Percentiles rank a stretch among this genome's conserved stretches.
Conservation (phyloP, 2,113 vertebrate genomes). For the Stictonetta naevosa region DNA sequence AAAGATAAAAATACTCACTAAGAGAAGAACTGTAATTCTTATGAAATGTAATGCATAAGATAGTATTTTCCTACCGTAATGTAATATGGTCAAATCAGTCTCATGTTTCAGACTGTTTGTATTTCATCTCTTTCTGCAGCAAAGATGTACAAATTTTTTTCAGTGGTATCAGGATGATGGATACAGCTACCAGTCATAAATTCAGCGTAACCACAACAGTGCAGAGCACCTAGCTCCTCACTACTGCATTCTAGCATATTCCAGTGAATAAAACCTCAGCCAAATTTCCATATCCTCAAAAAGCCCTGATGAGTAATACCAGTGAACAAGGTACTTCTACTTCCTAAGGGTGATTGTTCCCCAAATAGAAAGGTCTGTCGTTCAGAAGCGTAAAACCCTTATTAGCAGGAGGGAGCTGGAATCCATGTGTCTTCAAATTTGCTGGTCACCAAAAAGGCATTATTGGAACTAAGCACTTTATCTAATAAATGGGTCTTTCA, state of each 20-base stretch:
- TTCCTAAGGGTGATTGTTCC: neutral
- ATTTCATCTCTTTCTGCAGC: neutral
- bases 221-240: neutral
- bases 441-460: neutral
- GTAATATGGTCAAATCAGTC: neutral
- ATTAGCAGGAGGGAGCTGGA: neutral
- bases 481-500: neutral
- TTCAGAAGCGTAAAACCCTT: neutral
- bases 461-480: neutral
- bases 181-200: neutral
- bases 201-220: neutral
- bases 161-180: neutral
- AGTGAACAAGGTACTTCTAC: neutral
- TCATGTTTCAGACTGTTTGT: neutral
- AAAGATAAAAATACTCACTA: neutral
- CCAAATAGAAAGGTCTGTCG: neutral
- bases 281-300: neutral
- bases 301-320: neutral
- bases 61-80: neutral
- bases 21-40: neutral
- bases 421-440: neutral
- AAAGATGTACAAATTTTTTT: neutral
- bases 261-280: neutral
- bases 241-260: neutral
- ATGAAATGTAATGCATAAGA: neutral